phyloP scores from a whole-genome alignment of 1,140 invertebrate genomes.

The Maconellicoccus hirsutus region DNA sequence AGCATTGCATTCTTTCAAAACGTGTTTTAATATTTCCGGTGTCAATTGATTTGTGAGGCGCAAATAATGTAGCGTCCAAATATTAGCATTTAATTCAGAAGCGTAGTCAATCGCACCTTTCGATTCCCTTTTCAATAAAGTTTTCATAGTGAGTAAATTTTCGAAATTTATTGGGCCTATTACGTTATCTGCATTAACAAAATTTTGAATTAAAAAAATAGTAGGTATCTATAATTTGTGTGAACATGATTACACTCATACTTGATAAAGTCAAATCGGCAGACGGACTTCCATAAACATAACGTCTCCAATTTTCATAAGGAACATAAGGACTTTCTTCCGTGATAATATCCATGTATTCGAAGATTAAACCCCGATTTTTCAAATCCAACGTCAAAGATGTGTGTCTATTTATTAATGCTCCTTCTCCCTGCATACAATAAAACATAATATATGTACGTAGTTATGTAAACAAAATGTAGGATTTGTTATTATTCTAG shows the following conservation, averaged over 20 bases:
- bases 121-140: conserved; percentile 31
- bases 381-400: conserved; percentile 47
- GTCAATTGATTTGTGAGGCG: conserved; percentile 44
- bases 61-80: conserved; percentile 46
- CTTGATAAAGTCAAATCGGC: conserved; percentile 40
- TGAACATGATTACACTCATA: conserved; percentile 33
- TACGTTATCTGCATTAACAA: conserved; percentile 41
- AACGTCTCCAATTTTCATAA: conserved; percentile 42
- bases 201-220: too few species aligned
- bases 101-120: conserved; percentile 41
- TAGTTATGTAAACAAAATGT: too few species aligned
- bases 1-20: conserved; percentile 39
- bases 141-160: conserved; percentile 31
- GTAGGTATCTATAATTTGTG: too few species aligned
- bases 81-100: conserved; percentile 48
- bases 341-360: conserved; percentile 45
- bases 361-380: conserved; percentile 41
- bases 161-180: conserved; percentile 39
- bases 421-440: conserved; percentile 48
- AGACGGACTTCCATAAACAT: conserved; percentile 40
- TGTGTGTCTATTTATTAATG: conserved; percentile 44
- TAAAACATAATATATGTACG: too few species aligned
- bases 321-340: conserved; percentile 47
- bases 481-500: too few species aligned
- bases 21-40: conserved; percentile 31